Percentiles rank a stretch among this genome's conserved stretches.
phyloP scores from a whole-genome alignment of 2,113 vertebrate genomes.

The Pelecanoides urinatrix region DNA sequence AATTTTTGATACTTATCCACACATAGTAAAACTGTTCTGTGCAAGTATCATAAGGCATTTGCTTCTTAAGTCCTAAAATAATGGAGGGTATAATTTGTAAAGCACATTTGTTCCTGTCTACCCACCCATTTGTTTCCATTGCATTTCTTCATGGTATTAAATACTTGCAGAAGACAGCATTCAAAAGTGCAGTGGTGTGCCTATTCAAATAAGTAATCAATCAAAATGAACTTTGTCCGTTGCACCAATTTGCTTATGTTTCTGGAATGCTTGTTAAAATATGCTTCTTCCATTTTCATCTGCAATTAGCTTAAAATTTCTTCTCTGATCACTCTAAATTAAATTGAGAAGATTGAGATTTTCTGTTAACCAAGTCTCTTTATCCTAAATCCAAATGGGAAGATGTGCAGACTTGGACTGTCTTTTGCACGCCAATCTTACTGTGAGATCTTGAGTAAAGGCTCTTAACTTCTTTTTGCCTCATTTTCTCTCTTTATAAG shows the following conservation, averaged over 20 bases:
- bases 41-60: neutral
- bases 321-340: neutral
- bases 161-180: neutral
- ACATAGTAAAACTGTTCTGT: neutral
- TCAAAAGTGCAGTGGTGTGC: neutral
- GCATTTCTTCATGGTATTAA: neutral
- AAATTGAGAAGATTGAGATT: neutral
- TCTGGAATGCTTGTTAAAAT: neutral
- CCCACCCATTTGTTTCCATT: neutral
- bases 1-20: neutral
- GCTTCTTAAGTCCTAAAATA: neutral
- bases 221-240: neutral
- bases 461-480: neutral
- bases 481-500: neutral
- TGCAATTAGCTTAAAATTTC: neutral
- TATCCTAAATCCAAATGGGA: neutral
- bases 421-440: neutral
- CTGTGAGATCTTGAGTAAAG: neutral
- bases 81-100: neutral
- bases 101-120: neutral
- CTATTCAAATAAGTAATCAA: neutral
- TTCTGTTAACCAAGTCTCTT: neutral
- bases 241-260: neutral
- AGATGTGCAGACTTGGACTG: neutral
- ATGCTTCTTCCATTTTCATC: neutral